Conservation (phyloP, 2,888 invertebrate genomes). For the Hyposoter dolosus region DNA sequence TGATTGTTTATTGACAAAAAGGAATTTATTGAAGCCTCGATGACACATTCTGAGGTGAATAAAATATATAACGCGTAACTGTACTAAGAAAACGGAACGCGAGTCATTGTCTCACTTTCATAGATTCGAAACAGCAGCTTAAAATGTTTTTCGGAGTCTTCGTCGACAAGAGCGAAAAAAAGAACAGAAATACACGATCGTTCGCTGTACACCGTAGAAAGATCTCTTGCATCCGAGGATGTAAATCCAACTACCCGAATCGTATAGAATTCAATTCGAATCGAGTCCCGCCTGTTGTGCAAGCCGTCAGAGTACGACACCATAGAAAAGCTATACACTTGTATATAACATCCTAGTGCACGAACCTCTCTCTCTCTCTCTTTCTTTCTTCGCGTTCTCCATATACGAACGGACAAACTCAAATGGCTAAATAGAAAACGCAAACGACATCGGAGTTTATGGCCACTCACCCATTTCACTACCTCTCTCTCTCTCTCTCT, state of each 20-base stretch:
- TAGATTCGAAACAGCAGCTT: constrained; percentile 29
- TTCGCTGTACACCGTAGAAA: constrained; percentile 38
- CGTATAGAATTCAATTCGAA: constrained; percentile 78
- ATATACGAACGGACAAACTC: constrained; percentile 74
- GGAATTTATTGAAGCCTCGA: background rate
- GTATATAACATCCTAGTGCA: constrained; percentile 32
- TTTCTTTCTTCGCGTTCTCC: constrained; percentile 22
- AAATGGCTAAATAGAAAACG: constrained; percentile 83
- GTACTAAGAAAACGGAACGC: background rate
- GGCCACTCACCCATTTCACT: constrained; percentile 77
- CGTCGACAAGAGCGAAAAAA: constrained; percentile 34
- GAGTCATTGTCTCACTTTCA: constrained; percentile 6
- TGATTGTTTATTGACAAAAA: background rate
- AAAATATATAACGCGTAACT: constrained; percentile 6
- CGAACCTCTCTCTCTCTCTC: constrained; percentile 20
- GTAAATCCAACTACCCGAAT: constrained; percentile 78
- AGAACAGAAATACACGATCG: constrained; percentile 35
- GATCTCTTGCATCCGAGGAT: constrained; percentile 62
- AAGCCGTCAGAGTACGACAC: constrained; percentile 70
- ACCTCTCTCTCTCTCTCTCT: constrained; percentile 67
- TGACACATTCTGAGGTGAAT: background rate
- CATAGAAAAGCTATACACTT: constrained; percentile 57
- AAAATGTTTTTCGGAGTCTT: constrained; percentile 49
- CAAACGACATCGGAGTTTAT: constrained; percentile 82
- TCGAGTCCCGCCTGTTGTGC: constrained; percentile 73